Percentiles rank a stretch among this genome's conserved stretches.
These are phyloP conservation scores for Lasioglossum vierecki DNA, from an alignment of 2,888 invertebrate species.

Conservation along the genomic window DNA sequence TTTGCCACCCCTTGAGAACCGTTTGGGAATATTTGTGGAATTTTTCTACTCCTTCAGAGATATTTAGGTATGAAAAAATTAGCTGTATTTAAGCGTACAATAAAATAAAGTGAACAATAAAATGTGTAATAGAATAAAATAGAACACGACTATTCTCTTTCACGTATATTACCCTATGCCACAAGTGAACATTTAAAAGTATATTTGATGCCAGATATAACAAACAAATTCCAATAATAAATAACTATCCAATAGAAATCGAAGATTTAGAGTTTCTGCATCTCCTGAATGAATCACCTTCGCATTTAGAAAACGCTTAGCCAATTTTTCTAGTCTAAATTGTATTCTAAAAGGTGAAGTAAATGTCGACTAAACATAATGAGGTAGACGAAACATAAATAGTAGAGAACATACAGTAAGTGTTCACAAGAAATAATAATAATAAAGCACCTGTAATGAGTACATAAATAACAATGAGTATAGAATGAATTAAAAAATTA, in stretches of 20 bases:
- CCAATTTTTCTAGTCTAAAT: conserved; percentile 53
- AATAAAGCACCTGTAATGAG: not conserved
- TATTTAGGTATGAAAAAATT: not conserved
- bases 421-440: not conserved
- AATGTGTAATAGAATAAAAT: too few species aligned
- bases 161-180: too few species aligned
- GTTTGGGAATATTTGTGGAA: not conserved
- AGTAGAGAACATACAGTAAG: not conserved
- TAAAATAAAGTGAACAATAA: too few species aligned
- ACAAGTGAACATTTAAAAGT: too few species aligned
- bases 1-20: not conserved
- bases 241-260: conserved; percentile 42
- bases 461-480: not conserved
- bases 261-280: conserved; percentile 54
- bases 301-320: conserved; percentile 51
- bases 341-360: conserved; percentile 60
- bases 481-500: not conserved
- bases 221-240: not conserved
- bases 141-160: too few species aligned
- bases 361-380: conserved; percentile 54
- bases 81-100: too few species aligned
- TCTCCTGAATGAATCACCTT: conserved; percentile 42
- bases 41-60: not conserved
- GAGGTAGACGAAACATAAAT: conserved; percentile 12
- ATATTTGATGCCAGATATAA: too few species aligned